Base-by-base conservation (phyloP, 2,888 invertebrate genomes). In the Cryptus viduatorius region DNA sequence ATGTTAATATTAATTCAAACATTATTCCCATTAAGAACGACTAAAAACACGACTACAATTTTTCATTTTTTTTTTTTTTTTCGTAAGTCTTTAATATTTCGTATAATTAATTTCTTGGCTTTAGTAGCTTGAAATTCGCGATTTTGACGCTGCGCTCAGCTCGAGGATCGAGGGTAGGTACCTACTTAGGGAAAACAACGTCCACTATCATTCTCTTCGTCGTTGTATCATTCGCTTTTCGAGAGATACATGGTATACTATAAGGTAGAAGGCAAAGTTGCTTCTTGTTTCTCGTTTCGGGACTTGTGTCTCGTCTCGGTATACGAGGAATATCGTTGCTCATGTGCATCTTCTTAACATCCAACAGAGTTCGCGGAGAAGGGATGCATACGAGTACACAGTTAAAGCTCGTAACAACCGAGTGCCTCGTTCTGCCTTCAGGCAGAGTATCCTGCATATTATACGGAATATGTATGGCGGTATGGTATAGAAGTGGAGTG, bases 341-440 rank as follows among this genome's bases (percentile, higher is more conserved):
- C 59, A 44, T 53, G 46, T 29, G 46, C 46, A 61, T 73, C 61
- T 73, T 73, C 19, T 14, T 31, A 73, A 48, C 31, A 73, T 61
- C 64, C 75, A 44, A 44, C 24, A 44, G 59, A 42, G 24, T 59
- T 48, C 44, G 37, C 31, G 12, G 44, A 12, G 3, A 14, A 24
- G 53, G 16, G 56, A 37, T 72, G 79, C 53, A 79, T 56, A 48
- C 48, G 56, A 65, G 42, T 31, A 29, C 37, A 29, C 14, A 48
- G 48, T 53, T 56, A 50, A 69, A 68, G 31, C 7, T 4, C 19
- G 12, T 78, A 37, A 42, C 67, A 59, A 56, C 31, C 67, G 56
- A 80, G 79, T 53, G 79, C 50, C 50, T 48, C 61, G 61, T 48
- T 61, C 19, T 37, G 53, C 69, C 42, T 37, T 64, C 61, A 42